Conservation (phyloP, 2,113 vertebrate species). For the Pseudonaja textilis region DNA sequence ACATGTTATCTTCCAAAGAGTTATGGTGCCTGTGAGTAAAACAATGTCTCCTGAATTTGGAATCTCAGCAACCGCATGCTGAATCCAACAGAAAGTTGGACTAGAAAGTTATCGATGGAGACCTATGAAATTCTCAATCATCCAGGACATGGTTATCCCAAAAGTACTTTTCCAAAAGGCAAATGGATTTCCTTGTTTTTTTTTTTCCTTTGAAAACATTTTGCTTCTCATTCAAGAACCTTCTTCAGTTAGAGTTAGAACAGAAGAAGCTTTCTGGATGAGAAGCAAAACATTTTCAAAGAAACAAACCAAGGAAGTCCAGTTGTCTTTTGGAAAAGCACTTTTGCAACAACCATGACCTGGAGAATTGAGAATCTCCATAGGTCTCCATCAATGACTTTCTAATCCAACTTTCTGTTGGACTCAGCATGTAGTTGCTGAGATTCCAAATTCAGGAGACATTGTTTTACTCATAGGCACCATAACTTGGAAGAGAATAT, state of each 20-base stretch:
- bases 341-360: neutral
- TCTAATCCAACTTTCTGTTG: no score
- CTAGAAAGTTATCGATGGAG: no score
- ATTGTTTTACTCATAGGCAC: neutral
- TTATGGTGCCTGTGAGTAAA: neutral
- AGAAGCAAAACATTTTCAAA: neutral
- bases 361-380: no score
- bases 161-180: no score
- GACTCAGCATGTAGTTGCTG: neutral
- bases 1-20: neutral
- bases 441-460: neutral
- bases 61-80: neutral
- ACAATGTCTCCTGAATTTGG: neutral
- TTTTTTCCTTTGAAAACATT: no score
- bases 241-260: neutral
- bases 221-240: no score
- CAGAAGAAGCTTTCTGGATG: neutral
- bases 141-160: no score
- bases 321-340: neutral
- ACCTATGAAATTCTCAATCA: no score
- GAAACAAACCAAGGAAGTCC: neutral
- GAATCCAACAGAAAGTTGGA: no score
- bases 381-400: no score
- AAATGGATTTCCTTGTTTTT: no score
- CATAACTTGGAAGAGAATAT: neutral